Conservation (phyloP, 1,140 invertebrate genomes). For the Trachymyrmex septentrionalis region DNA sequence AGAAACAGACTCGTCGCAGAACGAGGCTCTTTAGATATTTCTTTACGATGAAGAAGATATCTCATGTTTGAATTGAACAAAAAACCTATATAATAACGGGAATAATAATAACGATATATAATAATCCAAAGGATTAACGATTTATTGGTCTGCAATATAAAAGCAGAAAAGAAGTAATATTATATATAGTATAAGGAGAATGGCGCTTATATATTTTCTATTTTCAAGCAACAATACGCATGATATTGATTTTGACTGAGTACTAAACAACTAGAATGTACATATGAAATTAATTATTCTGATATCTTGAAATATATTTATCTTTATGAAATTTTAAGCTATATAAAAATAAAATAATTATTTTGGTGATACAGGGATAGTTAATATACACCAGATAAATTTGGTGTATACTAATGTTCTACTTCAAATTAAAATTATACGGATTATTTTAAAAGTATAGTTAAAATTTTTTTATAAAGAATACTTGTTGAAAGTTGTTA, state of each 20-base stretch:
- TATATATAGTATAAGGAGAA: background rate
- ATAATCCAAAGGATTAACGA: background rate
- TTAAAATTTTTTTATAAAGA: background rate
- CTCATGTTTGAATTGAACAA: background rate
- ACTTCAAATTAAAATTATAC: background rate
- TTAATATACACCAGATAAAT: background rate
- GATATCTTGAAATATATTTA: background rate
- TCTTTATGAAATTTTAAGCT: background rate
- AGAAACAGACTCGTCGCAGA: constrained; percentile 68
- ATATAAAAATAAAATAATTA: constrained; percentile 2
- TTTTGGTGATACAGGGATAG: background rate
- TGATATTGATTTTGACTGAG: background rate
- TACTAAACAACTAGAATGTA: background rate
- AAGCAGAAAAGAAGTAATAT: background rate
- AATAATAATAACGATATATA: background rate
- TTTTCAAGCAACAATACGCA: background rate
- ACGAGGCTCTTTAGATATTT: constrained; percentile 74
- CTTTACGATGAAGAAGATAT: constrained; percentile 60
- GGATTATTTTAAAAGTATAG: background rate
- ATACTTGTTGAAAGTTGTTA: background rate
- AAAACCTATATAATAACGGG: background rate
- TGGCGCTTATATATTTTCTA: background rate
- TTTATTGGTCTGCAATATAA: background rate
- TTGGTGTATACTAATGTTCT: background rate
- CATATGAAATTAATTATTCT: constrained; percentile 2